Evolutionary conservation across 2,888 invertebrate species (phyloP).

Genomic region (Coelopa pilipes): DNA sequence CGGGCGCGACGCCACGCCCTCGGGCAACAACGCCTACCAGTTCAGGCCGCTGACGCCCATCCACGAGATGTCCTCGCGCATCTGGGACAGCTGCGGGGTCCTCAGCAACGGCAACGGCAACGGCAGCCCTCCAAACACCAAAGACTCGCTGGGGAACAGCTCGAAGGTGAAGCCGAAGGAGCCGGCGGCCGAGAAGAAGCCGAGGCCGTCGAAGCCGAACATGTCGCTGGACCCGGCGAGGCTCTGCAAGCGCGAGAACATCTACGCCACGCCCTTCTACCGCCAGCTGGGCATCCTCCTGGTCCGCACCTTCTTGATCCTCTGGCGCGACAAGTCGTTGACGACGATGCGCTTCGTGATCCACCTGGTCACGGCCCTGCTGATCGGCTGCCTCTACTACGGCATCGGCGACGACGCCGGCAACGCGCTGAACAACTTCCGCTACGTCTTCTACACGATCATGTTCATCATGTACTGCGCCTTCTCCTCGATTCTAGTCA

Average conservation of each 20-base stretch:
- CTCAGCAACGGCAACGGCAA: slow-evolving; percentile 41
- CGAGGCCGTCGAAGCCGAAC: slow-evolving; percentile 52
- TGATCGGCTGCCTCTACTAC: slow-evolving; percentile 85
- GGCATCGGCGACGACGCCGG: slow-evolving; percentile 88
- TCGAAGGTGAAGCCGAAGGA: slow-evolving; percentile 48
- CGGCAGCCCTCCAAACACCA: too few relatives aligned
- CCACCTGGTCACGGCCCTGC: slow-evolving; percentile 81
- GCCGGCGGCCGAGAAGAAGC: slow-evolving; percentile 48
- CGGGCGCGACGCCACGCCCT: slow-evolving; percentile 5
- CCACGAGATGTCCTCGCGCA: slow-evolving; percentile 54
- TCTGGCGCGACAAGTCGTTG: slow-evolving; percentile 78
- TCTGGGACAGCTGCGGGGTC: slow-evolving; percentile 52
- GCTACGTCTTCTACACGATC: slow-evolving; percentile 88
- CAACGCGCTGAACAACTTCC: slow-evolving; percentile 85
- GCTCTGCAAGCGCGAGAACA: slow-evolving; percentile 60
- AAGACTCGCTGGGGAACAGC: slow-evolving; percentile 37
- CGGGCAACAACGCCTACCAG: slow-evolving; percentile 26
- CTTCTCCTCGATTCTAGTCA: slow-evolving; percentile 88
- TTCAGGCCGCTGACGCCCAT: slow-evolving; percentile 53
- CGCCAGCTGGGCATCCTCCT: slow-evolving; percentile 73
- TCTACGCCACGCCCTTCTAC: slow-evolving; percentile 72
- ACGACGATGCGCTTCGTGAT: slow-evolving; percentile 82
- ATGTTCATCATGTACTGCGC: slow-evolving; percentile 96
- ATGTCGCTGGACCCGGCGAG: slow-evolving; percentile 54
- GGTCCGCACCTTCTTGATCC: slow-evolving; percentile 72